phyloP scores from a whole-genome alignment of 2,888 invertebrate species.

The Lochmaea capreae region DNA sequence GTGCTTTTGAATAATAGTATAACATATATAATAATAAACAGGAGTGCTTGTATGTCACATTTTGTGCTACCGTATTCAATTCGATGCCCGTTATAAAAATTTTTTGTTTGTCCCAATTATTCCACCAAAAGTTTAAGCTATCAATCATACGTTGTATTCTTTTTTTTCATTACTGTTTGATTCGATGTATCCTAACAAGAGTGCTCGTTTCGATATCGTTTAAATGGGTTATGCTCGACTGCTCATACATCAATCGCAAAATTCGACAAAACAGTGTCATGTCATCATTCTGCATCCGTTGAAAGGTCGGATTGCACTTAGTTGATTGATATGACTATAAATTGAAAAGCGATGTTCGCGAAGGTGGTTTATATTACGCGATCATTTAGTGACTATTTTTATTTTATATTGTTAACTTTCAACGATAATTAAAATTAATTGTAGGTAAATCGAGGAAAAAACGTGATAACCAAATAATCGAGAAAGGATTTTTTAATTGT shows the following conservation, averaged over 20 bases:
- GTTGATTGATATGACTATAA: conserved; percentile 36
- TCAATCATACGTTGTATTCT: neutral
- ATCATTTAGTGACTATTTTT: neutral
- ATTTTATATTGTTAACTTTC: conserved; percentile 7
- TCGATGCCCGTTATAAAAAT: too few relatives aligned
- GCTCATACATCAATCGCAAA: conserved; percentile 32
- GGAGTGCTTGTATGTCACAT: neutral
- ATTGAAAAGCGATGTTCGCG: conserved; percentile 34
- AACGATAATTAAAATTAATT: neutral
- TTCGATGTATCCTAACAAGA: conserved; percentile 34
- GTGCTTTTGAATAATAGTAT: conserved; percentile 24
- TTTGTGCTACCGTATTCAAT: too few relatives aligned
- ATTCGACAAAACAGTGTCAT: conserved; percentile 36
- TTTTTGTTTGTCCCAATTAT: neutral
- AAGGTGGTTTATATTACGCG: conserved; percentile 5
- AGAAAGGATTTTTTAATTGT: too few relatives aligned
- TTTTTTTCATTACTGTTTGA: conserved; percentile 32
- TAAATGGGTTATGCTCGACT: conserved; percentile 32
- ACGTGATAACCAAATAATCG: neutral
- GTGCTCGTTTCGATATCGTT: conserved; percentile 30
- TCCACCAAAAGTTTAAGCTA: neutral
- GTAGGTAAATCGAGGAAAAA: neutral
- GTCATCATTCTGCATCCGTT: conserved; percentile 23
- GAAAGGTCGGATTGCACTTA: conserved; percentile 25
- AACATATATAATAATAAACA: conserved; percentile 26